These are phyloP conservation scores for Lepidurus couesii DNA, from an alignment of 1,140 invertebrate species.

Conservation along the genomic window DNA sequence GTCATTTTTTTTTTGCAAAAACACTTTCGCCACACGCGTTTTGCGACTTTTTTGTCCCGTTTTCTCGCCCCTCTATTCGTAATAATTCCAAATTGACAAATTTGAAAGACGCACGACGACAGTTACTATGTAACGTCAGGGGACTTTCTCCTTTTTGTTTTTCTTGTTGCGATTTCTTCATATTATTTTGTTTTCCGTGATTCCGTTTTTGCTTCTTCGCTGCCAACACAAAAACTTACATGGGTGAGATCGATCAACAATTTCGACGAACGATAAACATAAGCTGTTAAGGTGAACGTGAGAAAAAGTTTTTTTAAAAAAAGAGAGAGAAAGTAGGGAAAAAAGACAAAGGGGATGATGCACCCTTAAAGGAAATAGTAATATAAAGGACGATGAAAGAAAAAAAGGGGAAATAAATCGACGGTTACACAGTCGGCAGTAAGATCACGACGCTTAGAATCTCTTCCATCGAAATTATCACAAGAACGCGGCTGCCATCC, in stretches of 20 bases:
- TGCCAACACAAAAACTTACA: neutral
- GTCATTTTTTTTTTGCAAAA: no score
- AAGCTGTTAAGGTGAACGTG: neutral
- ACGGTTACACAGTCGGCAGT: neutral
- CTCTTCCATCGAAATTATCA: conserved; percentile 16
- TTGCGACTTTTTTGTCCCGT: no score
- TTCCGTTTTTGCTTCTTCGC: neutral
- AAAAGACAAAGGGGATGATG: neutral
- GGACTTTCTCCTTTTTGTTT: neutral
- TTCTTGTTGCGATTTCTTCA: neutral
- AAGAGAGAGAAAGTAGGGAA: neutral
- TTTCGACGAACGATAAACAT: conserved; percentile 15
- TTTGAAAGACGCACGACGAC: neutral
- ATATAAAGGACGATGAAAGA: neutral
- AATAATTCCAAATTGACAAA: no score
- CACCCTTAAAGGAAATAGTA: neutral
- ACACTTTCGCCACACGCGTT: no score
- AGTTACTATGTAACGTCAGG: neutral
- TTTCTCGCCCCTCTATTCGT: no score
- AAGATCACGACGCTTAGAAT: conserved; percentile 22
- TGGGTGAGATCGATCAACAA: conserved; percentile 19
- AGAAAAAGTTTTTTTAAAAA: neutral
- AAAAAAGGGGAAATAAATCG: neutral
- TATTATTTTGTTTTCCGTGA: neutral
- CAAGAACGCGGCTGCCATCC: conserved; percentile 13